Conservation (phyloP, 2,888 invertebrate genomes). For the Hydrotaea diabolus region DNA sequence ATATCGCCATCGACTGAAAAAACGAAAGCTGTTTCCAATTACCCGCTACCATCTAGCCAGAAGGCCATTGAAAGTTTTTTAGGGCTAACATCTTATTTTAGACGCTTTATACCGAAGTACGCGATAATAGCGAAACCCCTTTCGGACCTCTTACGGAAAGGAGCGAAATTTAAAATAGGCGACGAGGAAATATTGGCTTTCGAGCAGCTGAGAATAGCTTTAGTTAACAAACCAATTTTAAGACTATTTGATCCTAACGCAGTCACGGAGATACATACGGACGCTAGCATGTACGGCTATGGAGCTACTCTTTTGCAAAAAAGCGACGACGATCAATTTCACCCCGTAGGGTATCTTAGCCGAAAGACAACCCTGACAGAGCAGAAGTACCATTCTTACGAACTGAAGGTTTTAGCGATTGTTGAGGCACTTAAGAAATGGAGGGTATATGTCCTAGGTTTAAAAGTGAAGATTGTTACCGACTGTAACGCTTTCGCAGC, state of each 20-base stretch:
- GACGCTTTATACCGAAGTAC: conserved; percentile 44
- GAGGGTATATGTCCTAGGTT: conserved; percentile 63
- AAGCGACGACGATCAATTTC: conserved; percentile 46
- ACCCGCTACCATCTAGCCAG: conserved; percentile 30
- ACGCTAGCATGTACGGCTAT: conserved; percentile 60
- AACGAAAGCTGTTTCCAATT: conserved; percentile 41
- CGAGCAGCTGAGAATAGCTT: conserved; percentile 8
- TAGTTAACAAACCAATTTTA: conserved; percentile 35
- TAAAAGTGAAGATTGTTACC: conserved; percentile 47
- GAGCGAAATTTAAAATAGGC: conserved; percentile 38
- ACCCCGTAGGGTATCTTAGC: no score
- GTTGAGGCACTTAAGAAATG: conserved; percentile 53
- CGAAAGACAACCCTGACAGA: conserved; percentile 28
- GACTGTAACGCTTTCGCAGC: conserved; percentile 59
- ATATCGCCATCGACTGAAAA: conserved; percentile 24
- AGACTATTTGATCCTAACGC: conserved; percentile 24
- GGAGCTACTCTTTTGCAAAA: conserved; percentile 68
- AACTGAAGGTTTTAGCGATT: conserved; percentile 64
- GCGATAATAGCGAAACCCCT: conserved; percentile 52
- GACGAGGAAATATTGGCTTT: conserved; percentile 37
- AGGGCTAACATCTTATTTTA: conserved; percentile 60
- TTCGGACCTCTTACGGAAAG: conserved; percentile 46
- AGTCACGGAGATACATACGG: conserved; percentile 49
- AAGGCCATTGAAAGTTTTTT: conserved; percentile 53
- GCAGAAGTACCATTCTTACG: conserved; percentile 68